phyloP scores from a whole-genome alignment of 2,113 vertebrate species.

The Rallus limicola region DNA sequence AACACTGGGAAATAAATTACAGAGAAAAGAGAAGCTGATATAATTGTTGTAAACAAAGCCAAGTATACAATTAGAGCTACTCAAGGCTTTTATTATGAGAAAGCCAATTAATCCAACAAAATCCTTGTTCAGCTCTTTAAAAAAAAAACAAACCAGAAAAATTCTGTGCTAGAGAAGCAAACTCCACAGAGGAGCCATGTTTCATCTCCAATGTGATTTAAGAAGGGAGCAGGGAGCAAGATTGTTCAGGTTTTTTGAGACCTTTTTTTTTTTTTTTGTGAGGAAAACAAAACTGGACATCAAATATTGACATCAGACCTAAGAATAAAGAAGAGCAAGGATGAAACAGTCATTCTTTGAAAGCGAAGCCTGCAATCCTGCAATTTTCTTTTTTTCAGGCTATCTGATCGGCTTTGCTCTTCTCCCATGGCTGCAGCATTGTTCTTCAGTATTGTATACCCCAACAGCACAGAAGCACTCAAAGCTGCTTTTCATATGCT shows the following conservation, averaged over 20 bases:
- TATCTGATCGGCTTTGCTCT: not conserved
- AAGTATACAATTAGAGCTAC: constrained; percentile 55
- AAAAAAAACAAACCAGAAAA: not conserved
- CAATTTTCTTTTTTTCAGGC: not conserved
- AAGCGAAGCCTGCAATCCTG: not conserved
- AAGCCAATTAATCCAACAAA: constrained; percentile 47
- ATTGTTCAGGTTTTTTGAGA: not conserved
- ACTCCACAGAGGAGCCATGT: not conserved
- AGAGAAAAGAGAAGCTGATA: constrained; percentile 21
- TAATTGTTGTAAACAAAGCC: constrained; percentile 58
- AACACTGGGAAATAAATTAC: constrained; percentile 35
- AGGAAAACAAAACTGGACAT: not conserved
- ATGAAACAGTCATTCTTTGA: not conserved
- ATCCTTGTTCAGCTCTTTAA: not conserved
- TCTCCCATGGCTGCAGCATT: not conserved
- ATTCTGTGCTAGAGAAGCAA: not conserved
- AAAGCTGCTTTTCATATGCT: no score
- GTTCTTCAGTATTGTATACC: not conserved
- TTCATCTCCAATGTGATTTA: not conserved
- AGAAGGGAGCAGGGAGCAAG: not conserved
- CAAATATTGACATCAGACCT: not conserved
- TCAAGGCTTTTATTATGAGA: constrained; percentile 48
- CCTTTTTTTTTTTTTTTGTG: not conserved
- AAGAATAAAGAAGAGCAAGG: not conserved
- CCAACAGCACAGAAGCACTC: not conserved